phyloP scores from a whole-genome alignment of 2,797 vertebrate species.

The Poeciliopsis presidionis region DNA sequence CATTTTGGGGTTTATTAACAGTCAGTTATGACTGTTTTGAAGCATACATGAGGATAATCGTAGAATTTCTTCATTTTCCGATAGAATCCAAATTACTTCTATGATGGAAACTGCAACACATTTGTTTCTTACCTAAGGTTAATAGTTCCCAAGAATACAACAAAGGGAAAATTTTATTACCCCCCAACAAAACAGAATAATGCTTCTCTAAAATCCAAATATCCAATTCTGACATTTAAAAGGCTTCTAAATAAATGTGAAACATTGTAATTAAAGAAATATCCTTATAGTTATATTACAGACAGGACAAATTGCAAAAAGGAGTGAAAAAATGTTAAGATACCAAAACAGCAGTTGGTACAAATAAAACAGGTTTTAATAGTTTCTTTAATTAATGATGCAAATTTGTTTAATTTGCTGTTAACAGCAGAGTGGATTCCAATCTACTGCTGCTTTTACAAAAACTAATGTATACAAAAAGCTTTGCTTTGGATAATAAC shows the following conservation, averaged over 20 bases:
- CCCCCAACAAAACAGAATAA: background rate
- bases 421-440: too few relatives aligned
- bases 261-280: background rate
- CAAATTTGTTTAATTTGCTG: background rate
- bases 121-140: background rate
- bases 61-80: background rate
- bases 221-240: background rate
- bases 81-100: background rate
- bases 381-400: background rate
- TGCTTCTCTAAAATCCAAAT: background rate
- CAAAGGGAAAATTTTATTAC: too few relatives aligned
- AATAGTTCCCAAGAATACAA: background rate
- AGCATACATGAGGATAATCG: background rate
- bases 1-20: background rate
- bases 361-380: background rate
- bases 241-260: background rate
- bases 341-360: background rate
- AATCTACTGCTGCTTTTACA: background rate
- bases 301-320: background rate
- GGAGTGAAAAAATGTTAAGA: background rate
- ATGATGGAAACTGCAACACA: background rate
- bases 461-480: background rate
- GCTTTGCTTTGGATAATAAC: background rate
- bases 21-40: background rate
- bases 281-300: background rate